Evolutionary conservation across 2,797 vertebrate genomes (phyloP).

Genomic region (Bufotes viridis): DNA sequence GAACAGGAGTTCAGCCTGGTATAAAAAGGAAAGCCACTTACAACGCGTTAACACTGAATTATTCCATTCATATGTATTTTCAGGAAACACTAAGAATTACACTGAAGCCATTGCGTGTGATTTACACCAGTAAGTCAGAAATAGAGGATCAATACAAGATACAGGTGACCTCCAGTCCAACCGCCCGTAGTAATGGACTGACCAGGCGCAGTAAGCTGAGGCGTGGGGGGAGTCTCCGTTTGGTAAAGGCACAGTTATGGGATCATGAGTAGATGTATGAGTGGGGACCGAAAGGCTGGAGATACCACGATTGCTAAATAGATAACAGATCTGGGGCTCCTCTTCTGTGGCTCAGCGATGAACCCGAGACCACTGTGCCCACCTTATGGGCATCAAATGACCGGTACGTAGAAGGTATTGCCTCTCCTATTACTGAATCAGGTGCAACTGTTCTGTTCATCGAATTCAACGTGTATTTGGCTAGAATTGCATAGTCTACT

Average conservation of each 20-base stretch:
- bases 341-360: background rate
- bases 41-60: constrained; percentile 24
- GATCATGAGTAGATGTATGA: background rate
- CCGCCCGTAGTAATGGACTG: background rate
- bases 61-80: background rate
- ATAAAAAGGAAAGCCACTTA: constrained; percentile 4
- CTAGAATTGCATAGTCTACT: constrained; percentile 23
- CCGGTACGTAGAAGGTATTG: background rate
- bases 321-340: background rate
- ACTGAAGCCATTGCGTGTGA: constrained; percentile 10
- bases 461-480: background rate
- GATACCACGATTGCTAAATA: background rate
- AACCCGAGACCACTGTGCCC: too few species aligned
- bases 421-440: background rate
- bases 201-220: background rate
- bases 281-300: background rate
- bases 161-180: constrained; percentile 5
- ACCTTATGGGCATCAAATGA: background rate
- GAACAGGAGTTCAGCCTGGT: background rate
- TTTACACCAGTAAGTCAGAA: background rate
- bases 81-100: constrained; percentile 20
- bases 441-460: background rate
- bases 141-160: background rate
- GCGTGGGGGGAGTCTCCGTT: background rate
- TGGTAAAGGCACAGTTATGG: constrained; percentile 29